Evolutionary conservation across 2,888 invertebrate species (phyloP), one percentile per base, ranked within the genome.

Genomic region (Biston betularia): DNA sequence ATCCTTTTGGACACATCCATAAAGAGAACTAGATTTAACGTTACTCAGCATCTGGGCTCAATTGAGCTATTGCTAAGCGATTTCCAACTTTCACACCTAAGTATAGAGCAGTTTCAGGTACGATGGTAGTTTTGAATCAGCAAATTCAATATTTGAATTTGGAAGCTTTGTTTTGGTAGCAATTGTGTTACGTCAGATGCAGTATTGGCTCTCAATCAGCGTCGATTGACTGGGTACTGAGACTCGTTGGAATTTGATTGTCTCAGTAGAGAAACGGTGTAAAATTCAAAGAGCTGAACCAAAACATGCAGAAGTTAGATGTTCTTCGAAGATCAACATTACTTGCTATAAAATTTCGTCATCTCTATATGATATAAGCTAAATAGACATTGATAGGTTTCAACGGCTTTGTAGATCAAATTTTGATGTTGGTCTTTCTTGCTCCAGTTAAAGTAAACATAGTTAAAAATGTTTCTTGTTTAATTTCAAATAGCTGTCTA

Each of bases 131-230:
- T 66, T 54, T 60, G 60, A 66, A 68, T 70, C 61, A 59, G 69
- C 49, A 75, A 72, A 72, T 63, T 71, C 76, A 77, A 81, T 79
- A 79, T 79, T 81, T 75, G 79, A 72, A 79, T 77, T 75, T 74
- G 71, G 71, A 59, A 67, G 61, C 67, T 71, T 72, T 77, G 78
- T 77, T 77, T 78, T 73, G 73, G 49, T 63, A 61, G 77, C 78
- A 77, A 80, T 79, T 68, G 70, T 70, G 68, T 80, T 76, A 76
- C 63, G 67, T 68, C 63, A 59, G 55, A 42, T 68, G 67, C 67
- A 68, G 62, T 71, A 46, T 59, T 65, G 54, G 59, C 67, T 68
- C 63, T 63, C 67, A 67, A 68, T 63, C 67, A 68, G 63, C 34
- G 48, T 50, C 65, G 62, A 67, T 55, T n/a, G 63, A 58, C 44